Conservation (phyloP, 92 coral and sea anemone species). For the Paragorgia papillata region DNA sequence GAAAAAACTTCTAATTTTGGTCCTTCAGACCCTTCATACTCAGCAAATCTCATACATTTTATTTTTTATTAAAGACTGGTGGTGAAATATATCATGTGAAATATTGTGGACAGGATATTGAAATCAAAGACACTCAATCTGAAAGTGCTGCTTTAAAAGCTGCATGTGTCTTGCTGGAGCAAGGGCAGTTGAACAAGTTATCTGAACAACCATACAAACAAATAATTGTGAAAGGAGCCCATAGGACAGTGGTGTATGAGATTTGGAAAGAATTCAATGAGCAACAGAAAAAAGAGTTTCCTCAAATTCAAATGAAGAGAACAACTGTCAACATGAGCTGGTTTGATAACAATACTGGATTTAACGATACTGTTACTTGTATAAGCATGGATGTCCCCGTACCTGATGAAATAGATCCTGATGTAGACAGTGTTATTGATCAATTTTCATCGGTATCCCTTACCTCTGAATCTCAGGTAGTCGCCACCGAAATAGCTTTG, state of each 20-base stretch:
- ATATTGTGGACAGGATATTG: constrained; percentile 5
- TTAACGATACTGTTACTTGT: not conserved
- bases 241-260: constrained; percentile 8
- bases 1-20: too few relatives aligned
- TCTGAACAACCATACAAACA: constrained; percentile 19
- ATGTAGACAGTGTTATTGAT: not conserved
- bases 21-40: too few relatives aligned
- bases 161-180: not conserved
- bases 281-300: constrained; percentile 1
- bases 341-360: constrained; percentile 21
- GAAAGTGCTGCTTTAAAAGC: constrained; percentile 26
- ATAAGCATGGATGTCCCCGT: not conserved
- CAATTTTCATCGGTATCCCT: constrained; percentile 26
- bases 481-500: not conserved
- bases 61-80: not conserved
- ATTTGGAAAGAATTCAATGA: constrained; percentile 21
- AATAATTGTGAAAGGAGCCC: constrained; percentile 8
- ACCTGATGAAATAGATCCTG: not conserved
- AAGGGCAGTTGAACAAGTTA: too few relatives aligned
- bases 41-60: too few relatives aligned
- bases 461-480: not conserved
- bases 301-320: constrained; percentile 25
- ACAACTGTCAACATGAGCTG: constrained; percentile 3
- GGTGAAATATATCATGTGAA: not conserved
- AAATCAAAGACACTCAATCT: not conserved